Evolutionary conservation across 2,888 invertebrate species (phyloP).

Genomic region (Amphipoea lucens): DNA sequence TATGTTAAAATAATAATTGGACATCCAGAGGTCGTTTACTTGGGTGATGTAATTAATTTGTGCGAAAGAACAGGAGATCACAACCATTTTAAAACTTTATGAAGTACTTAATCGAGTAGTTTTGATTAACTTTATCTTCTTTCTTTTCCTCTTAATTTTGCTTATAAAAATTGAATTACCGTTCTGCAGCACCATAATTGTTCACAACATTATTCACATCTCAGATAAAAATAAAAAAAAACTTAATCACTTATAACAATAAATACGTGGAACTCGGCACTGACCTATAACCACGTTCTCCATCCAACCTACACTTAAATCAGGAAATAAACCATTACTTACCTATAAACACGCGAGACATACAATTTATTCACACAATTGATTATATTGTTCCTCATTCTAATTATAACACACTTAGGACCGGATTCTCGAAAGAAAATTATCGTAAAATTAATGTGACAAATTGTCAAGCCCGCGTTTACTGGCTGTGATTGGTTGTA

Average conservation of each 20-base stretch:
- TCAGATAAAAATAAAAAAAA: background rate
- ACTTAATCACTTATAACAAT: background rate
- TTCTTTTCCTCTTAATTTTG: too few relatives aligned
- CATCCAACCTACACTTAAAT: slow-evolving; percentile 4
- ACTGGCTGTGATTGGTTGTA: background rate
- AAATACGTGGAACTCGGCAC: slow-evolving; percentile 20
- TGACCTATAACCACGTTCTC: slow-evolving; percentile 31
- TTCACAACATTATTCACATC: background rate
- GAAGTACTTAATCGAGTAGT: background rate
- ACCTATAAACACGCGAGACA: slow-evolving; percentile 1
- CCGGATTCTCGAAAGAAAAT: background rate
- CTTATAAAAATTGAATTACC: background rate
- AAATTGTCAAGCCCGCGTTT: background rate
- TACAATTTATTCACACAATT: slow-evolving; percentile 24
- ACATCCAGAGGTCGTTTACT: slow-evolving; percentile 39
- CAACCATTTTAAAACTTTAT: background rate
- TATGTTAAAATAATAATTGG: slow-evolving; percentile 51
- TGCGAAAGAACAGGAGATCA: slow-evolving; percentile 24
- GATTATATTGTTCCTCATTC: slow-evolving; percentile 38
- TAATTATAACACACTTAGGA: background rate
- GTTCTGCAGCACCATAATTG: background rate
- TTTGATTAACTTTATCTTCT: background rate
- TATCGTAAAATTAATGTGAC: background rate
- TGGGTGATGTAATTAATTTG: slow-evolving; percentile 42
- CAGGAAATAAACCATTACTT: slow-evolving; percentile 31